Percentiles rank a stretch among this genome's conserved stretches.
These are phyloP conservation scores for Malacoraja senta DNA, from an alignment of 2,797 vertebrate genomes.

Conservation along the genomic window DNA sequence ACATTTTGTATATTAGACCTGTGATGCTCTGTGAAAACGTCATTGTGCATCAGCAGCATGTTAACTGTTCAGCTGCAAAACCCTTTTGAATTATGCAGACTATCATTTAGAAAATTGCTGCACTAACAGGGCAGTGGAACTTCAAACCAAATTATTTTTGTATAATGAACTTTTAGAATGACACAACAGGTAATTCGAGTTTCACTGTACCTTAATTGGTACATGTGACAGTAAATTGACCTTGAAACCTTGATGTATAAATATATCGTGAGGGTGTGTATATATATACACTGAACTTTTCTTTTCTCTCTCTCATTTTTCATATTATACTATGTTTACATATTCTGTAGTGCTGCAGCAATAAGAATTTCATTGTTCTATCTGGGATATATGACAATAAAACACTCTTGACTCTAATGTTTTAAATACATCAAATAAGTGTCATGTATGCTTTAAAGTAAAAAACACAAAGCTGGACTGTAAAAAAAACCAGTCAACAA, in stretches of 20 bases:
- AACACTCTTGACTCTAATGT: not conserved
- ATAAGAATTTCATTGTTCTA: too few species aligned
- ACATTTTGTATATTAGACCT: not conserved
- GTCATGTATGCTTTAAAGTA: not conserved
- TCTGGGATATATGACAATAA: too few species aligned
- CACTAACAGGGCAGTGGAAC: not conserved
- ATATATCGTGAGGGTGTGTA: too few species aligned
- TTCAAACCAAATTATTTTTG: not conserved
- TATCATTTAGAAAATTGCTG: not conserved
- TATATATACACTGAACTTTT: too few species aligned
- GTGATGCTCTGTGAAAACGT: not conserved
- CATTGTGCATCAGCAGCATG: not conserved
- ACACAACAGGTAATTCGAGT: not conserved
- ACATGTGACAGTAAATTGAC: too few species aligned
- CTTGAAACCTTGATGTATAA: too few species aligned
- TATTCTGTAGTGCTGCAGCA: too few species aligned
- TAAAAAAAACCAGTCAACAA: not conserved
- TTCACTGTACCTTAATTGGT: too few species aligned
- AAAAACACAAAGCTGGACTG: not conserved
- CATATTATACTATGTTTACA: too few species aligned
- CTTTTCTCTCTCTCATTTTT: too few species aligned
- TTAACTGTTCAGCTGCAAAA: slow-evolving; percentile 10
- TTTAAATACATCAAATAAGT: not conserved
- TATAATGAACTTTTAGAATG: not conserved
- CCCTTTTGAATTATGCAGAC: not conserved